Evolutionary conservation across 2,797 vertebrate genomes (phyloP).

Genomic region (Rhyacichthys aspro): DNA sequence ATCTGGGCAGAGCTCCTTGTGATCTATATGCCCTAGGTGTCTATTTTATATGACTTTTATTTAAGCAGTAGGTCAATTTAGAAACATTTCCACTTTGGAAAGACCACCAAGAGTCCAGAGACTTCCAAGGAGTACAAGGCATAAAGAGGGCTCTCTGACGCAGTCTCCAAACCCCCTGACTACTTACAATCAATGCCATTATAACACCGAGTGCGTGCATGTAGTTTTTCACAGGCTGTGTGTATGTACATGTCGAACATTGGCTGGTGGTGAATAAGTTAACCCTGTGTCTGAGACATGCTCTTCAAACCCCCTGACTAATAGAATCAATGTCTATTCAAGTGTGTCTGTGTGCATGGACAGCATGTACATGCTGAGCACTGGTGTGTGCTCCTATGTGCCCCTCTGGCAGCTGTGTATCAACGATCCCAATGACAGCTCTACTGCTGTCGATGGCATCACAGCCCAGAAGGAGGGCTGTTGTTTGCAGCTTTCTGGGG

Average conservation of each 20-base stretch:
- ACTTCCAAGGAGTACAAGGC: constrained; percentile 21
- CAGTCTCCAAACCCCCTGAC: constrained; percentile 28
- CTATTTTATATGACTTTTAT: constrained; percentile 29
- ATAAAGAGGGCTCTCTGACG: constrained; percentile 30
- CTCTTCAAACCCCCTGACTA: constrained; percentile 34
- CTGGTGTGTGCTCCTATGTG: not conserved
- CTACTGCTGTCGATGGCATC: not conserved
- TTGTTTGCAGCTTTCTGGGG: not conserved
- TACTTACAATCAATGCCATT: constrained; percentile 45
- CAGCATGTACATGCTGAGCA: constrained; percentile 1
- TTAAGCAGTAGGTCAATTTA: constrained; percentile 26
- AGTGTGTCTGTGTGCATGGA: constrained; percentile 10
- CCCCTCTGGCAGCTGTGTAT: constrained; percentile 7
- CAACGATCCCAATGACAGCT: constrained; percentile 9
- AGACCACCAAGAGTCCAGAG: constrained; percentile 18
- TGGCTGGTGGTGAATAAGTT: constrained; percentile 23
- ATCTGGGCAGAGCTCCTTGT: not conserved
- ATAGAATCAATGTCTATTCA: constrained; percentile 41
- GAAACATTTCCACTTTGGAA: constrained; percentile 32
- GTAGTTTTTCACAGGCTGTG: not conserved
- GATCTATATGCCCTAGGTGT: constrained; percentile 6
- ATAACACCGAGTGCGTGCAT: constrained; percentile 13
- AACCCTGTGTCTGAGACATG: constrained; percentile 35
- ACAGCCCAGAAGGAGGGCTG: constrained; percentile 19
- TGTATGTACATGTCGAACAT: constrained; percentile 7